Evolutionary conservation across 2,113 vertebrate species (phyloP).

Genomic region (Rhinopithecus roxellana): DNA sequence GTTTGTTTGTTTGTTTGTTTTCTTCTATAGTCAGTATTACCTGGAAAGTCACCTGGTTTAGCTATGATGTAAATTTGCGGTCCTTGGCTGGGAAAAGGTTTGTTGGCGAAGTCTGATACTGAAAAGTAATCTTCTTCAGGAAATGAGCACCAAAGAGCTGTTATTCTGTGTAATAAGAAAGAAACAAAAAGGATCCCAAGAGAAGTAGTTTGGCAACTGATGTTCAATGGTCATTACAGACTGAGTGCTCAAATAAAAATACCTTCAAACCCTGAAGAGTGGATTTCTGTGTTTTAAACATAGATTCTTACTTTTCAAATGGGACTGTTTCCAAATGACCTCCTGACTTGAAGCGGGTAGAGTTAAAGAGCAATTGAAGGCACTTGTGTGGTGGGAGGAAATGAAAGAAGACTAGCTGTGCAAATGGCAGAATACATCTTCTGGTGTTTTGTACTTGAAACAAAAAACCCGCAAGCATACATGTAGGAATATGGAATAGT

Average conservation of each 20-base stretch:
- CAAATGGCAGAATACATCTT: slow-evolving; percentile 72
- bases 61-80: slow-evolving; percentile 73
- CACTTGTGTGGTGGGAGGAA: slow-evolving; percentile 66
- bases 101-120: slow-evolving; percentile 81
- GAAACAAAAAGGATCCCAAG: slow-evolving; percentile 82
- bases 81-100: slow-evolving; percentile 73
- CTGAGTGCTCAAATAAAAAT: slow-evolving; percentile 83
- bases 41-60: slow-evolving; percentile 73
- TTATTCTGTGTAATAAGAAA: slow-evolving; percentile 83
- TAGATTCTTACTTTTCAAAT: slow-evolving; percentile 78
- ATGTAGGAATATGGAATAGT: background rate
- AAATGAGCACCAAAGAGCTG: slow-evolving; percentile 84
- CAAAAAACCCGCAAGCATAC: background rate
- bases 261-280: slow-evolving; percentile 74
- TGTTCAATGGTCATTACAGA: slow-evolving; percentile 81
- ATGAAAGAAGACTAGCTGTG: slow-evolving; percentile 74
- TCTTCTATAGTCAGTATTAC: slow-evolving; percentile 52
- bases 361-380: slow-evolving; percentile 70
- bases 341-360: slow-evolving; percentile 72
- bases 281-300: slow-evolving; percentile 84
- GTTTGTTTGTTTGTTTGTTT: background rate
- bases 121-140: slow-evolving; percentile 86
- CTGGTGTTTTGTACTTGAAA: slow-evolving; percentile 72
- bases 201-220: slow-evolving; percentile 76
- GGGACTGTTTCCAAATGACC: slow-evolving; percentile 81